Conservation (phyloP, 2,888 invertebrate genomes). For the Cheilosia vernalis region DNA sequence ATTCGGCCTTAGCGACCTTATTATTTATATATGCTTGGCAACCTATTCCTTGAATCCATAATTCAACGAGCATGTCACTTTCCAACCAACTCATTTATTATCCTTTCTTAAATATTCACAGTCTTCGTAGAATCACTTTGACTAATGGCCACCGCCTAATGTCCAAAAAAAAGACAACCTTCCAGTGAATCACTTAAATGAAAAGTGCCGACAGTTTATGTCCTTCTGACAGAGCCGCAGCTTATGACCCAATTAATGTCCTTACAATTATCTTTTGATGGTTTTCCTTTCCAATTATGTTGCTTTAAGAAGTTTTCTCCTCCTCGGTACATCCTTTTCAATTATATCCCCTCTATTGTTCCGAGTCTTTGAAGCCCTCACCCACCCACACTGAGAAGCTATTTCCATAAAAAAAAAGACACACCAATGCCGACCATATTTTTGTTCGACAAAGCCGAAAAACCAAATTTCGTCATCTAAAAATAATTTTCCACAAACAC, state of each 20-base stretch:
- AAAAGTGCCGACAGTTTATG: not conserved
- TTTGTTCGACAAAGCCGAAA: not conserved
- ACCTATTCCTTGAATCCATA: no score
- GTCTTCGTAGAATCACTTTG: not conserved
- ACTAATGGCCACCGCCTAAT: not conserved
- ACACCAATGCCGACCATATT: not conserved
- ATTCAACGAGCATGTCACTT: no score
- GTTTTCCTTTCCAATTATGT: not conserved
- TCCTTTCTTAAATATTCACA: no score
- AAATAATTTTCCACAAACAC: slow-evolving; percentile 25
- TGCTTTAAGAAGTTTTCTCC: not conserved
- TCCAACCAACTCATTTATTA: no score
- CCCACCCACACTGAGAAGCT: slow-evolving; percentile 6
- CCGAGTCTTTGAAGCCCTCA: not conserved
- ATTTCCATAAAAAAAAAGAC: slow-evolving; percentile 33
- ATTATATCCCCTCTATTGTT: slow-evolving; percentile 21
- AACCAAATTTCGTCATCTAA: slow-evolving; percentile 20
- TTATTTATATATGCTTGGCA: no score
- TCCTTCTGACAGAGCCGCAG: not conserved
- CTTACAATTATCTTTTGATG: slow-evolving; percentile 41
- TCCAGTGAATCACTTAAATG: not conserved
- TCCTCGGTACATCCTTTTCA: slow-evolving; percentile 27
- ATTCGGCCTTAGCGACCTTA: no score
- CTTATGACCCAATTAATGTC: slow-evolving; percentile 40
- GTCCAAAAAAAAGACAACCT: not conserved